Evolutionary conservation across 2,888 invertebrate genomes (phyloP).

Genomic region (Synergus umbraculus): DNA sequence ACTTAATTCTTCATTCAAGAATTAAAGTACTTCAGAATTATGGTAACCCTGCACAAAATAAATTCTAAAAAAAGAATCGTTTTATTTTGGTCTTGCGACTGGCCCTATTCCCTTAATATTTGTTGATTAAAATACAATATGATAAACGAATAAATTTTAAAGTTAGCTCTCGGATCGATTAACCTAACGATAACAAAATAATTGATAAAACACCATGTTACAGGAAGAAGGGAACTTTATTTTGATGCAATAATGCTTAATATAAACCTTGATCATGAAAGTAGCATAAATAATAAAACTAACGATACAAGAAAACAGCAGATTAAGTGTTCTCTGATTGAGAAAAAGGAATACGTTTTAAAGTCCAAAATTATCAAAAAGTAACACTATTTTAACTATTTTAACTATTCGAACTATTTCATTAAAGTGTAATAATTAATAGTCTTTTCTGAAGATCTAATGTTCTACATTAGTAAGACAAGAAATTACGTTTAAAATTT

Average conservation of each 20-base stretch:
- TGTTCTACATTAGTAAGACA: background rate
- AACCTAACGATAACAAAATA: background rate
- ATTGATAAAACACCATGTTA: background rate
- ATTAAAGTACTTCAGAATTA: too few species aligned
- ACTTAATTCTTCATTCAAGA: too few species aligned
- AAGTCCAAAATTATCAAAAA: background rate
- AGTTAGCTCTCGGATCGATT: too few species aligned
- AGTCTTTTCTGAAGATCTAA: background rate
- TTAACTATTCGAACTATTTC: slow-evolving; percentile 9
- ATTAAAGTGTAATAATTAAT: background rate
- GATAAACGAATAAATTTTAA: too few species aligned
- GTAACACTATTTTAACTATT: background rate
- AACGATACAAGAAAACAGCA: background rate
- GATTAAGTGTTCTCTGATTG: background rate
- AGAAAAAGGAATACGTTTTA: background rate
- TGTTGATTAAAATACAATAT: too few species aligned
- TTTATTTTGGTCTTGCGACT: too few species aligned
- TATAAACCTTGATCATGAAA: background rate
- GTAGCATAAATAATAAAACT: slow-evolving; percentile 17
- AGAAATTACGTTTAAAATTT: slow-evolving; percentile 1
- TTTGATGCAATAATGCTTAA: background rate
- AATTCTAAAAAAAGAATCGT: too few species aligned
- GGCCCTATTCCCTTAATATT: too few species aligned
- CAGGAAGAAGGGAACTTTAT: slow-evolving; percentile 22
- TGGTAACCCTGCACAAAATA: too few species aligned